phyloP scores from a whole-genome alignment of 2,888 invertebrate genomes.

The Platycheirus albimanus region DNA sequence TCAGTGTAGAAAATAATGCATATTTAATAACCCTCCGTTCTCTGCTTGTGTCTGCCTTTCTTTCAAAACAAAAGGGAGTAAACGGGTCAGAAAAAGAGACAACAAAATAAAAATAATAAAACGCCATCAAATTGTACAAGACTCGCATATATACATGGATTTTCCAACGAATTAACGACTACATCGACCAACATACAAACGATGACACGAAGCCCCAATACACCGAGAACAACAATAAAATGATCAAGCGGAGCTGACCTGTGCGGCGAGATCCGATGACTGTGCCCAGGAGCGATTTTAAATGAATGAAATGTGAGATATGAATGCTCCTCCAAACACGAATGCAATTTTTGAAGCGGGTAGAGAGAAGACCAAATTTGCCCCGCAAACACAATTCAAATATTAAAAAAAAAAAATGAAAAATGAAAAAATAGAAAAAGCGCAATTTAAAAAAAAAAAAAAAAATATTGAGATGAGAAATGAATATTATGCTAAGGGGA shows the following conservation, averaged over 20 bases:
- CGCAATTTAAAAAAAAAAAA: conserved; percentile 2
- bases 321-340: conserved; percentile 55
- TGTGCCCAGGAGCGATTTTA: conserved; percentile 68
- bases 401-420: conserved; percentile 28
- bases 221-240: conserved; percentile 42
- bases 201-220: conserved; percentile 57
- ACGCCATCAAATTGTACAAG: conserved; percentile 48
- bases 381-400: conserved; percentile 57
- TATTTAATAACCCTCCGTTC: conserved; percentile 64
- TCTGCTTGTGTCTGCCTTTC: conserved; percentile 39
- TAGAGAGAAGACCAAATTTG: conserved; percentile 42
- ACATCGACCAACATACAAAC: conserved; percentile 48
- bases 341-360: conserved; percentile 55
- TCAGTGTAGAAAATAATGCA: conserved; percentile 65
- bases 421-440: conserved; percentile 16
- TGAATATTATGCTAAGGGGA: conserved; percentile 10
- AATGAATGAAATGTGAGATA: conserved; percentile 73
- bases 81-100: conserved; percentile 67
- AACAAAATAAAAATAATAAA: conserved; percentile 40
- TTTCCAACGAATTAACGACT: conserved; percentile 66
- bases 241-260: conserved; percentile 54
- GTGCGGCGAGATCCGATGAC: conserved; percentile 53
- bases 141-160: conserved; percentile 34
- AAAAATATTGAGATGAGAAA: conserved; percentile 10
- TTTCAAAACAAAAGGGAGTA: conserved; percentile 62